Percentiles rank a stretch among this genome's conserved stretches.
Conservation (phyloP, 2,113 vertebrate species). For the Mesembrinibis cayennensis region DNA sequence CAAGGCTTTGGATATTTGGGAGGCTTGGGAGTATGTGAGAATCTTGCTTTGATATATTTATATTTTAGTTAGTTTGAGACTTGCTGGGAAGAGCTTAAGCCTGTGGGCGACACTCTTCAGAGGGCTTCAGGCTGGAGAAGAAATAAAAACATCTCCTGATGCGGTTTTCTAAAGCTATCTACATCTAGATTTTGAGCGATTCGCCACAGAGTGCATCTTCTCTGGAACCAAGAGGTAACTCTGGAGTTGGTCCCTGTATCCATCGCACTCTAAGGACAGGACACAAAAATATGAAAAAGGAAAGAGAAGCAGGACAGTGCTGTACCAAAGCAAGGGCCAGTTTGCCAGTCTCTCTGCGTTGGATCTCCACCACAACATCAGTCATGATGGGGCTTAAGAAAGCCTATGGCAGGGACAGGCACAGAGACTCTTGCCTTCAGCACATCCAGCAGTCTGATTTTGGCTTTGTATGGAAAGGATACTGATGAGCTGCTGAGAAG, state of each 20-base stretch:
- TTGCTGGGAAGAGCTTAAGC: constrained; percentile 3
- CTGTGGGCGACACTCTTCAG: neutral
- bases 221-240: neutral
- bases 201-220: neutral
- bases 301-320: neutral
- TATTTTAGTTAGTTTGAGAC: constrained; percentile 2
- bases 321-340: neutral
- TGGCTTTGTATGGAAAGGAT: neutral
- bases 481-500: neutral
- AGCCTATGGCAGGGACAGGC: neutral
- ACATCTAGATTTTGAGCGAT: neutral
- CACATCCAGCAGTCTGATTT: neutral
- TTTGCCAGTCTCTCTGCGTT: neutral
- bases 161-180: neutral
- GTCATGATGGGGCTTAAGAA: neutral
- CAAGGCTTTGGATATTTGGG: neutral
- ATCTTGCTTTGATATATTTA: neutral
- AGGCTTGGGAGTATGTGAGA: neutral
- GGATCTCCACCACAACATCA: neutral
- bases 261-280: neutral
- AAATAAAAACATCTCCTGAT: neutral
- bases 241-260: neutral
- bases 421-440: neutral
- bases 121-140: neutral
- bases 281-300: neutral